Conservation (phyloP, 2,797 vertebrate genomes). For the Microctenopoma steveboyesi region DNA sequence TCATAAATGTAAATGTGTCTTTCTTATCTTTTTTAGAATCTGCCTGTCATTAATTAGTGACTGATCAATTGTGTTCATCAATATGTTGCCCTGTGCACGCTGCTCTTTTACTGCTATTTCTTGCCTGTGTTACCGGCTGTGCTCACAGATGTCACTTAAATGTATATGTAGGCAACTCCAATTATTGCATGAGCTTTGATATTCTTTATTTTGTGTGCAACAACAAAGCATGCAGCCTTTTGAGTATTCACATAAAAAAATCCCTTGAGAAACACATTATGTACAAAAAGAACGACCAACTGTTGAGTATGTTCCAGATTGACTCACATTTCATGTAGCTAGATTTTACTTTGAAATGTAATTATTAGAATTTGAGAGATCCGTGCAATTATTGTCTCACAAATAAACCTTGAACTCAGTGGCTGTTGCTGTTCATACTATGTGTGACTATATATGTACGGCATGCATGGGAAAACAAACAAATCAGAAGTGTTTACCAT, state of each 20-base stretch:
- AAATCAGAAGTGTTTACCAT: constrained; percentile 20
- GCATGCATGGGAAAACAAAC: constrained; percentile 6
- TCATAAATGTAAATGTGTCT: background rate
- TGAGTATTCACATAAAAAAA: constrained; percentile 25
- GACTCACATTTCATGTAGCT: constrained; percentile 32
- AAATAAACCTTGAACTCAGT: constrained; percentile 51
- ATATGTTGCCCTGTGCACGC: background rate
- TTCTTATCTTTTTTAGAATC: background rate
- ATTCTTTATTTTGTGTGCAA: constrained; percentile 37
- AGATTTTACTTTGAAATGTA: constrained; percentile 35
- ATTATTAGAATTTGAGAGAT: constrained; percentile 22
- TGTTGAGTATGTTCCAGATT: background rate
- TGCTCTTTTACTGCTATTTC: background rate
- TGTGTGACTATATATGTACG: background rate
- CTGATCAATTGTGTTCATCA: background rate
- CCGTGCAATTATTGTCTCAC: constrained; percentile 33
- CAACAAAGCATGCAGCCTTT: constrained; percentile 25
- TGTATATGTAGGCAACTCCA: background rate
- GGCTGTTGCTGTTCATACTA: constrained; percentile 15
- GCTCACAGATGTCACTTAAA: constrained; percentile 1
- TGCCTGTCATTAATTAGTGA: background rate
- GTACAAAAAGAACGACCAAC: constrained; percentile 23
- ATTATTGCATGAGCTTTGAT: constrained; percentile 28
- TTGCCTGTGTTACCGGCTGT: constrained; percentile 2
- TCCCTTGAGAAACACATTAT: constrained; percentile 23